Evolutionary conservation across 2,888 invertebrate genomes (phyloP), one percentile per base, ranked within the genome.

Genomic region (Xestia sexstrigata): DNA sequence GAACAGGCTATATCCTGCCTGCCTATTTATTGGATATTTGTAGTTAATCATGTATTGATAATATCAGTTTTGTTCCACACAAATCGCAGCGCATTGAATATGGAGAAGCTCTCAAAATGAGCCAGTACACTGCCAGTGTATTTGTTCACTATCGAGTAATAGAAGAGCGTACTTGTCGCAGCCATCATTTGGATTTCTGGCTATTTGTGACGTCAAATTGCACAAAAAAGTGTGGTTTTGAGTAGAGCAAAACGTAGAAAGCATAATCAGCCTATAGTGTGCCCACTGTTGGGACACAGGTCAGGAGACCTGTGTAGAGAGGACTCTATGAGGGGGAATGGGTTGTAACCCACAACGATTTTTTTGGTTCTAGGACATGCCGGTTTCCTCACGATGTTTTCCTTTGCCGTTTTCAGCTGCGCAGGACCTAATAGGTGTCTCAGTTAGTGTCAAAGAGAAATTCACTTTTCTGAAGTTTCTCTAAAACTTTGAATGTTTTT

Each of bases 1-100:
- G 9, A 55, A 20, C 63, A n/a, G 39, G 42, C 11, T 39, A 11
- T 45, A 47, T n/a, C 8, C n/a, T 39, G 55, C 70, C 30, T 20
- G 62, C 15, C 17, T 47, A 26, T 23, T 52, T 69, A 63, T 58
- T 63, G 39, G 30, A 13, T 26, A 8, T 52, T 55, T 55, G 30
- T 63, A 67, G n/a, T 62, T 63, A 74, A 63, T 55, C 67, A 79
- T 55, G 35, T 49, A 58, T 49, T 68, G 17, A 49, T 71, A 30
- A 9, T 35, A 58, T 52, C 7, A 2, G 20, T 17, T n/a, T 23
- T 23, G 20, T 55, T 52, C 2, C 9, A 26, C 30, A 77, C 39
- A 77, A 69, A 72, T 68, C 9, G 17, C 2, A n/a, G 17, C 4
- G 11, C 39, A 20, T 42, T 68, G 20, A 23, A 17, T 26, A 62